phyloP scores from a whole-genome alignment of 2,888 invertebrate species.

The Drosophila phalerata region DNA sequence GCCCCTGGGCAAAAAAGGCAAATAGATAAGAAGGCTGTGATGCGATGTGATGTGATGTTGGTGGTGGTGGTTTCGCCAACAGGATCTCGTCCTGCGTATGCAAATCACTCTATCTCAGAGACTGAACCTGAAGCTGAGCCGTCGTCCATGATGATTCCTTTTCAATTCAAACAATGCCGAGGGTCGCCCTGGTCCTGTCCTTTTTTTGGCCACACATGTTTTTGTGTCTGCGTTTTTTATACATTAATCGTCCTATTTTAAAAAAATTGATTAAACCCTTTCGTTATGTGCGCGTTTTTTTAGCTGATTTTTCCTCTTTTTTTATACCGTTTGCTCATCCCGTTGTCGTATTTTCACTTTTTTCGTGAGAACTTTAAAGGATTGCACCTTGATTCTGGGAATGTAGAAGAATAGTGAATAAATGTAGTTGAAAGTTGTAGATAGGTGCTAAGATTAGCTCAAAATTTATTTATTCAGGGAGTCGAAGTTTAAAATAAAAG shows the following conservation, averaged over 20 bases:
- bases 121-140: constrained; percentile 15
- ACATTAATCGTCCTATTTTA: constrained; percentile 71
- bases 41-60: constrained; percentile 41
- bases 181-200: constrained; percentile 65
- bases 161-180: constrained; percentile 73
- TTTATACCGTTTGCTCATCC: constrained; percentile 66
- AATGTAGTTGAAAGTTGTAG: neutral
- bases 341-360: constrained; percentile 79
- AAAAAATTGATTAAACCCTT: constrained; percentile 82
- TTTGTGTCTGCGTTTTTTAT: constrained; percentile 71
- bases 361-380: constrained; percentile 74
- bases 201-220: constrained; percentile 74
- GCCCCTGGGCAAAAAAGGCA: constrained; percentile 58
- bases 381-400: constrained; percentile 19
- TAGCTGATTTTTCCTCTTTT: constrained; percentile 73
- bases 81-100: constrained; percentile 71
- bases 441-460: neutral
- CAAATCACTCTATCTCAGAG: constrained; percentile 69
- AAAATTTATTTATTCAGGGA: neutral
- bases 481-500: no score
- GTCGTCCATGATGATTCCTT: constrained; percentile 69
- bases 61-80: constrained; percentile 59
- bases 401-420: neutral
- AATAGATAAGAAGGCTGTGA: constrained; percentile 78
- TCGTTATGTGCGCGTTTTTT: constrained; percentile 67